Base-by-base conservation (phyloP, 2,888 invertebrate species). In the Trissoscelio sp. region DNA sequence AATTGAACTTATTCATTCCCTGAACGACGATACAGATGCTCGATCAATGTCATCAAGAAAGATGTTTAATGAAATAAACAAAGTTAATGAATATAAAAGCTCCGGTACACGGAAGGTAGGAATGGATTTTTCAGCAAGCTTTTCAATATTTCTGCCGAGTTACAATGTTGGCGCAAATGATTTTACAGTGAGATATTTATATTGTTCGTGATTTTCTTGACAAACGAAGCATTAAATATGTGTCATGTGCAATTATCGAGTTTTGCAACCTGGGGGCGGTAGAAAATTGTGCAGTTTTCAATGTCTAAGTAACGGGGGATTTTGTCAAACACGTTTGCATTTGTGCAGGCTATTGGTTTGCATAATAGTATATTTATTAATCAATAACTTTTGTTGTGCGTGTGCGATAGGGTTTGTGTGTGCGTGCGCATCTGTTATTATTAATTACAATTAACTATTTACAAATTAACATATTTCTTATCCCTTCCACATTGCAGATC, bases 61-160 rank as follows among this genome's bases (percentile, higher is more conserved):
- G 42, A 53, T 66, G 9, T 34, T 72, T 73, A 44, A 67, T 53
- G 37, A 72, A 39, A 48, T n/a, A 2, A 72, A 58, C 31, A 46
- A 62, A 12, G 16, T 37, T 55, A 31, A 18, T 16, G 34, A 66
- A 58, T 22, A 48, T 39, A 37, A 12, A 37, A 57, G 18, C 31
- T n/a, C 24, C 57, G 55, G 46, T 67, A 48, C 11, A 53, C 24
- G 60, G 42, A 74, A 74, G 64, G 70, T 70, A 78, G 81, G 81
- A n/a, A 60, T 81, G 57, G 55, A 74, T n/a, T n/a, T n/a, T 51
- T 58, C 53, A 53, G 77, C 82, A 75, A 82, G 82, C 82, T 82
- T 82, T 82, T 82, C 82, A 82, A 82, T 82, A 82, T 82, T 82
- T 82, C 82, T 53, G 81, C 81, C 81, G 64, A 75, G 51, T 73